Evolutionary conservation across 2,888 invertebrate genomes (phyloP).

Genomic region (Altica lythri): DNA sequence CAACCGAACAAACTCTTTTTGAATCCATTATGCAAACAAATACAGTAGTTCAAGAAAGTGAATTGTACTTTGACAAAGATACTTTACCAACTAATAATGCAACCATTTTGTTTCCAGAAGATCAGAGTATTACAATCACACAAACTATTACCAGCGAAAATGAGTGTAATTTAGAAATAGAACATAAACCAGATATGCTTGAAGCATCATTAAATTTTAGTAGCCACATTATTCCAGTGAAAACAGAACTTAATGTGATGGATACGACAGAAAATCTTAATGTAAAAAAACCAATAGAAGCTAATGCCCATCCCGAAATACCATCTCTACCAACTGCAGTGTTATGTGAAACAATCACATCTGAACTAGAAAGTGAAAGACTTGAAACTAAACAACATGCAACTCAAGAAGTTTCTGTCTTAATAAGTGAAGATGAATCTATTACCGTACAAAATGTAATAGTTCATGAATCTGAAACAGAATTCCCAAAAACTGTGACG

Average conservation of each 20-base stretch:
- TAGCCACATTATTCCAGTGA: constrained; percentile 58
- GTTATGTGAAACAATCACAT: constrained; percentile 57
- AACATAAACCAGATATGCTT: constrained; percentile 50
- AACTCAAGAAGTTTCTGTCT: constrained; percentile 53
- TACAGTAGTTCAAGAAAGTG: constrained; percentile 54
- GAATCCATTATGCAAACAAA: constrained; percentile 57
- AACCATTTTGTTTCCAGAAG: constrained; percentile 55
- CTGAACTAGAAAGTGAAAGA: constrained; percentile 54
- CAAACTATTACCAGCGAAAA: constrained; percentile 61
- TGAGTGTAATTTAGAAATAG: constrained; percentile 53
- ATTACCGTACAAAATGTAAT: constrained; percentile 58
- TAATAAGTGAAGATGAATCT: constrained; percentile 56
- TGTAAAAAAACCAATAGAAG: constrained; percentile 47
- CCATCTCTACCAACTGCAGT: constrained; percentile 54
- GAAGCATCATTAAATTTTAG: constrained; percentile 52
- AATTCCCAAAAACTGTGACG: constrained; percentile 47
- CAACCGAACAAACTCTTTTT: constrained; percentile 57
- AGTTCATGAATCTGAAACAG: constrained; percentile 59
- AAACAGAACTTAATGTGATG: constrained; percentile 57
- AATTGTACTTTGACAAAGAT: constrained; percentile 54
- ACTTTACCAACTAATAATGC: constrained; percentile 54
- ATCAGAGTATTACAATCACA: constrained; percentile 56
- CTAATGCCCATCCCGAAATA: constrained; percentile 51
- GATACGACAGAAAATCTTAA: constrained; percentile 53
- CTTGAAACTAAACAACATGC: constrained; percentile 51